phyloP scores from a whole-genome alignment of 2,113 vertebrate genomes.

The Cervus canadensis region DNA sequence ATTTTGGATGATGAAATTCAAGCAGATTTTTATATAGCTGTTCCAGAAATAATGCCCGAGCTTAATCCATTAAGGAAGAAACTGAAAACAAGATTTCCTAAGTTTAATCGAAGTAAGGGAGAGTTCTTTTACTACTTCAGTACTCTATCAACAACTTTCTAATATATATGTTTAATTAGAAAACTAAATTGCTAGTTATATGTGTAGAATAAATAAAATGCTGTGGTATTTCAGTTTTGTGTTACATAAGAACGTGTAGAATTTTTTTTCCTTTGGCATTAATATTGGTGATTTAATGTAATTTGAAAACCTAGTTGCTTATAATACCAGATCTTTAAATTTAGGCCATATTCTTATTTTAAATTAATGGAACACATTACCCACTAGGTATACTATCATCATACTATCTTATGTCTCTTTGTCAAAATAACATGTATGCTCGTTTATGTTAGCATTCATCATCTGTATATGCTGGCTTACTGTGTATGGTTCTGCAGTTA shows the following conservation, averaged over 20 bases:
- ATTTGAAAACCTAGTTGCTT: background rate
- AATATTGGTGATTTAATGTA: background rate
- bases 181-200: background rate
- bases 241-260: background rate
- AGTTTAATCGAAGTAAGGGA: constrained; percentile 82
- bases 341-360: background rate
- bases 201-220: background rate
- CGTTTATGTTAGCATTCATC: background rate
- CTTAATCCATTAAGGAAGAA: constrained; percentile 87
- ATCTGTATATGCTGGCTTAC: background rate
- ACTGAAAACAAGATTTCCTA: constrained; percentile 88
- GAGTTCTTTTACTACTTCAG: background rate
- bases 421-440: background rate
- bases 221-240: background rate
- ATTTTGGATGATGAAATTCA: constrained; percentile 90
- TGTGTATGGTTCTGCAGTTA: background rate
- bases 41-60: constrained; percentile 87
- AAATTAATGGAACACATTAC: background rate
- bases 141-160: background rate
- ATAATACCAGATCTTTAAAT: constrained; percentile 20
- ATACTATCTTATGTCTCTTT: background rate
- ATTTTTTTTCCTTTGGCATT: background rate
- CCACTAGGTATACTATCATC: background rate
- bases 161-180: background rate
- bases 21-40: constrained; percentile 91